A percentile compares a stretch with the other conserved stretches of the same genome.
These are phyloP conservation scores for Peromyscus aztecus DNA, from an alignment of 2,797 vertebrate species.

Conservation along the genomic window DNA sequence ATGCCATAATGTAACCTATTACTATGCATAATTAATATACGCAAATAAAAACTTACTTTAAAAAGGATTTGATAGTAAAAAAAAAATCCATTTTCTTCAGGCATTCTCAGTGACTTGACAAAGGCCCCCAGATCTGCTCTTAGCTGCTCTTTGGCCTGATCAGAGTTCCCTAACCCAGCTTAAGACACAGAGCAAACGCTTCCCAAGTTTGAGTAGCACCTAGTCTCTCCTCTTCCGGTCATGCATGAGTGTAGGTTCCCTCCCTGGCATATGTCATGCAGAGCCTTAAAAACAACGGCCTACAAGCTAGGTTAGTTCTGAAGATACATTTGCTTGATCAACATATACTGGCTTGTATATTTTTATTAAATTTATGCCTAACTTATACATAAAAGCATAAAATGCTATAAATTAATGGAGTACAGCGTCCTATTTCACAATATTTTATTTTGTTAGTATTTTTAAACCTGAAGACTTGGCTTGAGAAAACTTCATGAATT, in stretches of 20 bases:
- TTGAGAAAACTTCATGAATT: neutral
- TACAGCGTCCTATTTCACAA: neutral
- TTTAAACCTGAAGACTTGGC: neutral
- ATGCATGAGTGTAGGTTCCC: neutral
- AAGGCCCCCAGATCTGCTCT: neutral
- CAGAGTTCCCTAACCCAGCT: neutral
- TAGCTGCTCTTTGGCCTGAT: neutral
- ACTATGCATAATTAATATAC: neutral
- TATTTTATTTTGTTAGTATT: slow-evolving; percentile 12
- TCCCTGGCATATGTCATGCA: neutral
- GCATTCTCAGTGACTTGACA: neutral
- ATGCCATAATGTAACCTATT: neutral
- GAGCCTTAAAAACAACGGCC: neutral
- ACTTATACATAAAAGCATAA: neutral
- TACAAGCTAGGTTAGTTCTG: neutral
- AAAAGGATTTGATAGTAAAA: neutral
- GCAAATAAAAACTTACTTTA: neutral
- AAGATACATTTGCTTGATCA: neutral
- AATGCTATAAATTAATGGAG: neutral
- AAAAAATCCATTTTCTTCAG: neutral
- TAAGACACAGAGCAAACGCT: neutral
- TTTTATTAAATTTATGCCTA: neutral
- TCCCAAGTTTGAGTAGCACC: neutral
- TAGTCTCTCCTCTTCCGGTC: neutral
- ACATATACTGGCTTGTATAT: neutral